Percentiles rank a stretch among this genome's conserved stretches.
These are phyloP conservation scores for Vanessa atalanta DNA, from an alignment of 1,140 invertebrate genomes.

Conservation along the genomic window DNA sequence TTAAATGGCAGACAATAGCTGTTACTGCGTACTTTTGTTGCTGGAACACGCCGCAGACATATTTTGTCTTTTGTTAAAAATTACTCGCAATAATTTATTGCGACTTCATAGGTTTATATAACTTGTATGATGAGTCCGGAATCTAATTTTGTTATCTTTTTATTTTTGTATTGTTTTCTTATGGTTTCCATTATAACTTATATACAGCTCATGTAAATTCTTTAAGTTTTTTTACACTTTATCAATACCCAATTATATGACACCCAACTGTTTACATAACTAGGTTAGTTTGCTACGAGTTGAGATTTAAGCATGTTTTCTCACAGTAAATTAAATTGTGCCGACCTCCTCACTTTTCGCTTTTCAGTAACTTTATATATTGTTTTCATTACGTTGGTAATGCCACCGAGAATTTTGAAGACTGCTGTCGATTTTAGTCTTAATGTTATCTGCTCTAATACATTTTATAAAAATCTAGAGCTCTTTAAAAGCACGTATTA, in stretches of 20 bases:
- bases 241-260: no score
- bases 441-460: no score
- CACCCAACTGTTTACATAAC: no score
- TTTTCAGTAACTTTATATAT: background rate
- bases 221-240: no score
- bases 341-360: background rate
- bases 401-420: background rate
- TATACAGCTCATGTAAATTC: no score
- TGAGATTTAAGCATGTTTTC: background rate
- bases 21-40: slow-evolving; percentile 53
- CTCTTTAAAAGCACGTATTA: no score
- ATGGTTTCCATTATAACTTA: no score
- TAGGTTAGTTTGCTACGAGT: background rate
- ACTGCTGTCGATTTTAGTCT: no score
- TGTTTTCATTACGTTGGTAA: background rate
- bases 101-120: background rate
- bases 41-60: slow-evolving; percentile 42
- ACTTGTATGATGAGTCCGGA: background rate
- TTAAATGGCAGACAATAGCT: slow-evolving; percentile 64
- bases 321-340: background rate
- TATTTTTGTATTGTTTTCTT: no score
- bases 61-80: slow-evolving; percentile 48
- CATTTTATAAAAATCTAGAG: no score
- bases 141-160: background rate
- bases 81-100: slow-evolving; percentile 41